Evolutionary conservation across 1,140 invertebrate genomes (phyloP), one percentile per base, ranked within the genome.

Genomic region (Atopsyche davidsoni): DNA sequence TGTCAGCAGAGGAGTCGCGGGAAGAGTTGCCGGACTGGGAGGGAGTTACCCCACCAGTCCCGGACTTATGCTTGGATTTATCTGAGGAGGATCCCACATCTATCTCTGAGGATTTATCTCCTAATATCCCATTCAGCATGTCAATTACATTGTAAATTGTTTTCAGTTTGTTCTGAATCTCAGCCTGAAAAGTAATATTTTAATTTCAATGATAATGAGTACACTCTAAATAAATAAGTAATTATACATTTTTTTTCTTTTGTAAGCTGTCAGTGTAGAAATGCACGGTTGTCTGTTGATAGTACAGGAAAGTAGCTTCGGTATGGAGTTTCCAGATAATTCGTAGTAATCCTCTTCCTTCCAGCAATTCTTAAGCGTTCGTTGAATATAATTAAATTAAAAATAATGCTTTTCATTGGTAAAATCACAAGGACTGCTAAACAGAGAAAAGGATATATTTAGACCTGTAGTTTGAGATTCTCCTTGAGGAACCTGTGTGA

Each of bases 91-190:
- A 32, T 42, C n/a, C 2, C 11, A 46, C 35, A 66, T 59, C 16
- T 64, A 61, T 2, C 11, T 34, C 45, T 2, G 62, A 62, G 0
- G 72, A 76, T 61, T 84, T 81, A 50, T 83, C 80, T 0, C 80
- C 80, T 46, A 89, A 88, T 57, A 89, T 85, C 18, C 80, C 80
- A 23, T 84, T 85, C 38, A 89, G 68, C 83, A 89, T 89, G 58
- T 89, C 86, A 57, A 89, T 86, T 1, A 89, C 85, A 66, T 87
- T 88, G 66, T 82, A 80, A 58, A 88, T 86, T 0, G 85, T 85
- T 66, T 86, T 87, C 67, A 89, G 69, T 73, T 88, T 89, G 59
- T 80, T 85, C 67, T 87, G 82, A 50, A 89, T 87, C 75, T 89
- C 85, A 63, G 80, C 76, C 86, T 89, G 74, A 56, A 61, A 60